A percentile compares a stretch with the other conserved stretches of the same genome.
Evolutionary conservation across 1,140 invertebrate species (phyloP).

Genomic region (Mylabris phalerata): DNA sequence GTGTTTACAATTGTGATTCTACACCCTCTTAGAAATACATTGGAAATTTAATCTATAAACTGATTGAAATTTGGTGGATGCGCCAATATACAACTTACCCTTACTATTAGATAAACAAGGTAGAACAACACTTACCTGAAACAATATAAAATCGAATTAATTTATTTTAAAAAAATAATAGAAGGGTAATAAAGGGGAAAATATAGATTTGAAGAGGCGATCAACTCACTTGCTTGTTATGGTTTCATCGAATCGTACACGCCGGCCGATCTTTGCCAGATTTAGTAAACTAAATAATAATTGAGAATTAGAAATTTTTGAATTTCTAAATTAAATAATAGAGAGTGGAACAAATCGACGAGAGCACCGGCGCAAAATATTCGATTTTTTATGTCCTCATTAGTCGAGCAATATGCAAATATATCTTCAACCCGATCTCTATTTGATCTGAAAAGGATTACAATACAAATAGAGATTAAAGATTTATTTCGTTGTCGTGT

Average conservation of each 20-base stretch:
- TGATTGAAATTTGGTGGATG: no score
- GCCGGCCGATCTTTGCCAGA: constrained; percentile 12
- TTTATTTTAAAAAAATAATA: neutral
- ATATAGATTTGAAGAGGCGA: neutral
- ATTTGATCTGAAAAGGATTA: neutral
- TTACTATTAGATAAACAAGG: neutral
- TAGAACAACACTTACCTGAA: constrained; percentile 1
- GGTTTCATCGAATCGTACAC: constrained; percentile 8
- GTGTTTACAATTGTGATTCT: no score
- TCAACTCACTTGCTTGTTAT: constrained; percentile 8
- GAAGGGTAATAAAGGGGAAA: no score
- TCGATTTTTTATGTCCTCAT: neutral
- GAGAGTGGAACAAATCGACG: neutral
- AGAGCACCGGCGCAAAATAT: neutral
- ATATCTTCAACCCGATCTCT: neutral
- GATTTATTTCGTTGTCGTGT: no score
- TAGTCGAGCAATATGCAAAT: neutral
- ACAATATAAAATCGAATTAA: neutral
- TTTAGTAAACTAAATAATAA: constrained; percentile 8
- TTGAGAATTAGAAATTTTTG: neutral
- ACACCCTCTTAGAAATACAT: no score
- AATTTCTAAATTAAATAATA: neutral
- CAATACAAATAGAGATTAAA: neutral
- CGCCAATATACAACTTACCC: neutral
- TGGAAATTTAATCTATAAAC: no score